A percentile compares a stretch with the other conserved stretches of the same genome.
Conservation (phyloP, 35 echinoderm and acorn worm genomes). For the Chiridota heheva region DNA sequence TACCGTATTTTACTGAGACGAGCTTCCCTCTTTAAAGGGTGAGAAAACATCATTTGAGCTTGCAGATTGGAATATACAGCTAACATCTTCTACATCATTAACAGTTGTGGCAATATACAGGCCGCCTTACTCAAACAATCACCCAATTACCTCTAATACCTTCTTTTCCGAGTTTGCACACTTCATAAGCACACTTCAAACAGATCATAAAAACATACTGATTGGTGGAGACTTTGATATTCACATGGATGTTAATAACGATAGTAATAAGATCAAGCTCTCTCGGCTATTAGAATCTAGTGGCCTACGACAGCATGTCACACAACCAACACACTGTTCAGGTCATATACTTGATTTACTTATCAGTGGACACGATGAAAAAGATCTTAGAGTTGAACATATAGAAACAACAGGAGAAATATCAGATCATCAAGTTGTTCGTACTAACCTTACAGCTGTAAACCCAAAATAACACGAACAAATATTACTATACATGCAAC, state of each 20-base stretch:
- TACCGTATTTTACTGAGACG: no score
- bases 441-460: not conserved
- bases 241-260: not conserved
- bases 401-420: not conserved
- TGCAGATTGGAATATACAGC: not conserved
- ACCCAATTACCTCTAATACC: not conserved
- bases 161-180: not conserved
- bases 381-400: no score
- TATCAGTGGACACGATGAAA: not conserved
- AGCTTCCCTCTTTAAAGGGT: no score
- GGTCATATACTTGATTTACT: not conserved
- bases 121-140: no score
- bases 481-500: not conserved
- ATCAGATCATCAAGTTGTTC: constrained; percentile 14
- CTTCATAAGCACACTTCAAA: not conserved
- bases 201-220: not conserved
- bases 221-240: not conserved
- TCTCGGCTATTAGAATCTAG: not conserved
- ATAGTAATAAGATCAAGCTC: not conserved
- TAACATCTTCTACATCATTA: not conserved
- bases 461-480: not conserved
- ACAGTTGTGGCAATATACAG: not conserved
- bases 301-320: not conserved
- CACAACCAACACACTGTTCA: not conserved
- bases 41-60: not conserved